Conservation (phyloP, 2,113 vertebrate species). For the Varanus komodoensis region DNA sequence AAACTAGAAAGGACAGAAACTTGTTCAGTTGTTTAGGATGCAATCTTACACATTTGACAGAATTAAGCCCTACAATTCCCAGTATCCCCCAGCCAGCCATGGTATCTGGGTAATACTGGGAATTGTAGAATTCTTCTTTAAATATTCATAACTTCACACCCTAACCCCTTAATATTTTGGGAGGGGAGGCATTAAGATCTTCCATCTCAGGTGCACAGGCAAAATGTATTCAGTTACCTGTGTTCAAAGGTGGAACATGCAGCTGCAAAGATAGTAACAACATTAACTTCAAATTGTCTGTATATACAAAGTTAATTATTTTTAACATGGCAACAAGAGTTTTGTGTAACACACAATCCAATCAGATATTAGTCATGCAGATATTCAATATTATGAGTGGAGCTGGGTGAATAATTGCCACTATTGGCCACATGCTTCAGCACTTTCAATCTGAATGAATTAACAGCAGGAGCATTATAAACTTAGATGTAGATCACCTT, state of each 20-base stretch:
- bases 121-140: too few relatives aligned
- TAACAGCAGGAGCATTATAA: background rate
- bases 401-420: too few relatives aligned
- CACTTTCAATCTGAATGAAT: background rate
- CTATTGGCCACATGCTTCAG: background rate
- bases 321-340: background rate
- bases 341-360: background rate
- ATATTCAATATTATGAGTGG: background rate
- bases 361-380: background rate
- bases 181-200: background rate
- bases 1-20: background rate
- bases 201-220: background rate
- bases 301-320: background rate
- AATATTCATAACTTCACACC: too few relatives aligned
- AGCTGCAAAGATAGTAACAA: background rate
- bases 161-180: too few relatives aligned
- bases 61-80: too few relatives aligned
- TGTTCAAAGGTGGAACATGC: too few relatives aligned
- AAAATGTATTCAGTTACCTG: too few relatives aligned
- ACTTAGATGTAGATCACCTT: background rate
- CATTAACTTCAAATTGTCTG: background rate
- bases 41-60: background rate
- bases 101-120: too few relatives aligned
- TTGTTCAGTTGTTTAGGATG: background rate
- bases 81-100: too few relatives aligned